Percentiles rank a stretch among this genome's conserved stretches.
Conservation (phyloP, 2,888 invertebrate genomes). For the Chelonus formosanus region DNA sequence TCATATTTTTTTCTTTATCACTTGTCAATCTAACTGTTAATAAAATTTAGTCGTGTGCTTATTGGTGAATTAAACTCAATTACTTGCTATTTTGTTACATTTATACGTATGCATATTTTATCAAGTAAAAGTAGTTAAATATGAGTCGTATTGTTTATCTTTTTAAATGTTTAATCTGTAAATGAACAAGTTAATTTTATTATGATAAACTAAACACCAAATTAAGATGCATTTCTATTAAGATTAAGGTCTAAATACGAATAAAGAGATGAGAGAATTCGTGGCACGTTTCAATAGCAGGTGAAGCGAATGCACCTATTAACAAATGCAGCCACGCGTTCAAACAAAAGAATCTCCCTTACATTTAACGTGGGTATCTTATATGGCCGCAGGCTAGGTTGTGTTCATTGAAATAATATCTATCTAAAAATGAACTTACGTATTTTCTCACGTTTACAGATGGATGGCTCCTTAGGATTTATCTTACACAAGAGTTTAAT, state of each 20-base stretch:
- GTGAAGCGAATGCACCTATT: slow-evolving; percentile 51
- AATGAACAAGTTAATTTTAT: slow-evolving; percentile 8
- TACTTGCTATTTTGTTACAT: too few relatives aligned
- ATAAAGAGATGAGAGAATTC: slow-evolving; percentile 28
- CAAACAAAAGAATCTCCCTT: slow-evolving; percentile 20
- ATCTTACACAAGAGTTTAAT: too few relatives aligned
- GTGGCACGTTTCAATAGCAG: slow-evolving; percentile 44
- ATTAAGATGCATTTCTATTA: too few relatives aligned
- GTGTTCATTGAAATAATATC: slow-evolving; percentile 50
- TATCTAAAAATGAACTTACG: slow-evolving; percentile 11
- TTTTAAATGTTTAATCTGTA: neutral
- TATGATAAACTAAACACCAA: too few relatives aligned
- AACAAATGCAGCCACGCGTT: slow-evolving; percentile 51
- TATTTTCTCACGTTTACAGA: slow-evolving; percentile 28
- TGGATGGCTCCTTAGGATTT: neutral
- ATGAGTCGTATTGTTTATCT: too few relatives aligned
- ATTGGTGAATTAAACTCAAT: neutral
- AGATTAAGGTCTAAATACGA: slow-evolving; percentile 1
- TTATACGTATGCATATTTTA: too few relatives aligned
- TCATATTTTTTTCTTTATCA: slow-evolving; percentile 4
- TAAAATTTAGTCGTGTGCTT: neutral
- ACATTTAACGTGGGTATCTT: slow-evolving; percentile 43
- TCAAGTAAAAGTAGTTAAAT: too few relatives aligned
- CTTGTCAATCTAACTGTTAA: neutral
- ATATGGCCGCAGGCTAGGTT: slow-evolving; percentile 55